Percentiles rank a stretch among this genome's conserved stretches.
Evolutionary conservation across 2,113 vertebrate genomes (phyloP).

Genomic region (Tragelaphus buxtoni): DNA sequence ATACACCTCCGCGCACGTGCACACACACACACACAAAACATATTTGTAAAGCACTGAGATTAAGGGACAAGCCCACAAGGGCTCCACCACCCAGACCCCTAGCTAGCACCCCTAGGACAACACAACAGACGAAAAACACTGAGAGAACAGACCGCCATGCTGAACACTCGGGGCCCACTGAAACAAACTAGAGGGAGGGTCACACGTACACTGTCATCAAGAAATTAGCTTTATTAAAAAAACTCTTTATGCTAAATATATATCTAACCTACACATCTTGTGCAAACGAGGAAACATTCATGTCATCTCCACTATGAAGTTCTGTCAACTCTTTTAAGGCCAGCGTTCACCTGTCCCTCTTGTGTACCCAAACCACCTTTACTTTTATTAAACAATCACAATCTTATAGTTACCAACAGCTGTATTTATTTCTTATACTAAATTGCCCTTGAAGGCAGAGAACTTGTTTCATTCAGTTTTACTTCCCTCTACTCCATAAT

Average conservation of each 20-base stretch:
- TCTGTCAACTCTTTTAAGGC: background rate
- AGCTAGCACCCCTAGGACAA: background rate
- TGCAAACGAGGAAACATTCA: background rate
- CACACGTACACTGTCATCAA: background rate
- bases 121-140: background rate
- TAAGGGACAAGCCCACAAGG: background rate
- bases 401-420: background rate
- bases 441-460: background rate
- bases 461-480: conserved; percentile 3
- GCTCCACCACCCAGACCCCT: background rate
- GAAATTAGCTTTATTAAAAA: background rate
- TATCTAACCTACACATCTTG: background rate
- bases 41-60: background rate
- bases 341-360: background rate
- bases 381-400: background rate
- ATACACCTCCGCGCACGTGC: accelerated
- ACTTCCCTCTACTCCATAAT: background rate
- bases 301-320: background rate
- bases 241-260: background rate
- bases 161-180: background rate
- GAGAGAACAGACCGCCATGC: background rate
- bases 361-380: background rate
- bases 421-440: conserved; percentile 5
- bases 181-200: background rate
- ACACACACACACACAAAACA: background rate